Conservation (phyloP, 2,888 invertebrate genomes). For the Platycheirus rosarum region DNA sequence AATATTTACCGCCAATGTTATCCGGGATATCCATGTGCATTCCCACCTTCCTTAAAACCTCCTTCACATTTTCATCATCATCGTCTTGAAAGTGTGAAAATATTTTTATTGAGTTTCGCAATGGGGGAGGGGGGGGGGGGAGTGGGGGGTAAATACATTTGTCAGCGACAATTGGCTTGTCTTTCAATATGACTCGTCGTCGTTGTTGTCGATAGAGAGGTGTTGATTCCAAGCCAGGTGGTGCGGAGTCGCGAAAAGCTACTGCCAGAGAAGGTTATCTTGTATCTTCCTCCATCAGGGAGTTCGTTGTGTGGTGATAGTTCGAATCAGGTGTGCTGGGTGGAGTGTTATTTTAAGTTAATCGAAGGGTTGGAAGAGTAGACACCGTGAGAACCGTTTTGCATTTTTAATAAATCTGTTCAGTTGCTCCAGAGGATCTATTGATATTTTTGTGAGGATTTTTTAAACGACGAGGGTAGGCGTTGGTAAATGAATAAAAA, state of each 20-base stretch:
- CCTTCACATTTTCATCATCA: conserved; percentile 38
- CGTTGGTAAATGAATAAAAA: not conserved
- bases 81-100: conserved; percentile 57
- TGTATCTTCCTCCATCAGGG: conserved; percentile 40
- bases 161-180: conserved; percentile 59
- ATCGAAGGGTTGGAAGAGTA: conserved; percentile 32
- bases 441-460: not conserved
- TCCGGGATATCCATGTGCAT: conserved; percentile 38
- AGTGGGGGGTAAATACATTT: no score
- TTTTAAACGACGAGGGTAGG: conserved; percentile 25
- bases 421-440: conserved; percentile 9
- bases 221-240: conserved; percentile 15
- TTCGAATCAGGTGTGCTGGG: conserved; percentile 63
- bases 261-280: conserved; percentile 60
- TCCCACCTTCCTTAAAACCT: conserved; percentile 27
- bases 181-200: conserved; percentile 30
- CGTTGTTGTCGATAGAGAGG: conserved; percentile 2
- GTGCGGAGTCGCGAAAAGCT: conserved; percentile 17
- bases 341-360: not conserved
- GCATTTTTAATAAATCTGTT: conserved; percentile 20
- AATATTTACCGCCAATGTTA: conserved; percentile 63
- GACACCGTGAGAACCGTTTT: conserved; percentile 56
- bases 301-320: conserved; percentile 15
- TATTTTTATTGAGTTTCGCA: conserved; percentile 60
- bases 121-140: conserved; percentile 56